Base-by-base conservation (phyloP, 2,888 invertebrate genomes). In the Leucozona laternaria region DNA sequence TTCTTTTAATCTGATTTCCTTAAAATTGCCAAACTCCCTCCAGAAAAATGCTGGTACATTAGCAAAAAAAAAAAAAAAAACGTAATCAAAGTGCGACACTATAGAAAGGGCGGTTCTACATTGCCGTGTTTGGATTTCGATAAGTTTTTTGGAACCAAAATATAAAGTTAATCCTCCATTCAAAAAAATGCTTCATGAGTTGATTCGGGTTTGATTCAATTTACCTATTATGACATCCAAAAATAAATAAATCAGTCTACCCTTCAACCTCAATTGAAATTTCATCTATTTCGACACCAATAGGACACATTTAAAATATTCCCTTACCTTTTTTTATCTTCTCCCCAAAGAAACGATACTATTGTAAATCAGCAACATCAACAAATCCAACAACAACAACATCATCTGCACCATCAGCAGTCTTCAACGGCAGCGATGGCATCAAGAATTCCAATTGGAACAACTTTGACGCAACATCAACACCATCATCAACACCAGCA, bases 261-360 rank as follows among this genome's bases (percentile, higher is more conserved):
- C 40, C 13, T 15, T 15, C 2, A 31, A 31, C 31, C 22, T 75
- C 88, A 68, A 68, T 76, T 75, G 70, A 83, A 71, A 87, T 11
- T 34, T 34, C 4, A 34, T 11, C 10, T 34, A 20, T 78, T 37
- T 60, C 45, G 40, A 57, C 70, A 73, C 55, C 79, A 73, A 45
- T 81, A 76, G 78, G 82, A 73, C 55, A 84, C 79, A 89, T 87
- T 79, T 85, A 88, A 82, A 80, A 75, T 78, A 88, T 88, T 79
- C 78, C 76, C 81, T 88, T 85, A 76, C 58, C 45, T 13, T 13
- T 57, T 50, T 11, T 66, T 13, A 50, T 66, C 40, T 57, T 10
- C 53, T 57, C 6, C 43, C 25, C n/a, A 53, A 43, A 82, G 83
- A 88, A 88, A 81, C 88, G 60, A 88, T 78, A n/a, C 79, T 76